Percentiles rank a stretch among this genome's conserved stretches.
These are phyloP conservation scores for Synergus japonicus DNA, from an alignment of 2,888 invertebrate genomes.

Conservation along the genomic window DNA sequence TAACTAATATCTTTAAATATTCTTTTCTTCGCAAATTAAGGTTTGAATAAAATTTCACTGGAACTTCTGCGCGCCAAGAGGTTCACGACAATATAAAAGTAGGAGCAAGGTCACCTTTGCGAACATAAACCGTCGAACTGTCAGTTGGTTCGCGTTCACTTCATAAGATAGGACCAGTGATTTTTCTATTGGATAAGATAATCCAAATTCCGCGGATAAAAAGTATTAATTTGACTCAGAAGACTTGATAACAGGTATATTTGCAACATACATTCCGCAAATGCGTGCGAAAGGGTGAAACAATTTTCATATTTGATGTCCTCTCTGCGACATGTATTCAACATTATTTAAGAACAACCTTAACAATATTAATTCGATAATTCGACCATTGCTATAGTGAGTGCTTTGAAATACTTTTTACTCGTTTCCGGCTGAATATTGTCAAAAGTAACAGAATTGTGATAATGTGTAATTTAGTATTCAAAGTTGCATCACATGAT, in stretches of 20 bases:
- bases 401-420: background rate
- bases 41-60: conserved; percentile 1
- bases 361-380: background rate
- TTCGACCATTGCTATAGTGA: background rate
- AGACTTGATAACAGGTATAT: background rate
- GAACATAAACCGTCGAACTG: conserved; percentile 66
- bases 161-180: background rate
- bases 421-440: background rate
- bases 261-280: background rate
- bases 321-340: background rate
- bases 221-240: background rate
- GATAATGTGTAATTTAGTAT: background rate
- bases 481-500: background rate
- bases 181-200: background rate
- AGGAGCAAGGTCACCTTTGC: conserved; percentile 73
- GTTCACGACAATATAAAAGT: conserved; percentile 61
- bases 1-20: background rate
- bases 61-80: conserved; percentile 17
- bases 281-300: background rate
- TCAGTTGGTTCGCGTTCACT: conserved; percentile 61
- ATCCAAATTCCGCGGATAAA: background rate
- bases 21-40: background rate
- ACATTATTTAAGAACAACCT: background rate
- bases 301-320: background rate
- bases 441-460: background rate